Conservation (phyloP, 2,113 vertebrate genomes). For the Myocastor coypus region DNA sequence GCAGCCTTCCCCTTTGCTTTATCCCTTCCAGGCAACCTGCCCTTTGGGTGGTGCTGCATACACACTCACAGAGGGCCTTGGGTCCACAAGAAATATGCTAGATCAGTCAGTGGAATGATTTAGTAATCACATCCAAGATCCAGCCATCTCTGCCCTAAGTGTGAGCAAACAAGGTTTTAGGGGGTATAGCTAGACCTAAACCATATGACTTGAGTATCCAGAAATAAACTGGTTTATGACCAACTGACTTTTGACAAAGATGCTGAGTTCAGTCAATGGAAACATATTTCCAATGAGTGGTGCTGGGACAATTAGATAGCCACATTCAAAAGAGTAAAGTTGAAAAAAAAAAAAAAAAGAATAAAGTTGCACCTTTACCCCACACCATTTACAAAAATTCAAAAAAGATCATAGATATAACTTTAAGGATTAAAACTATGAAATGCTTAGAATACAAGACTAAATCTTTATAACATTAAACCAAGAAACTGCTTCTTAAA, state of each 20-base stretch:
- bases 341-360: no score
- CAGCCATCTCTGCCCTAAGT: not conserved
- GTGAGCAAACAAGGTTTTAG: not conserved
- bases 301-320: not conserved
- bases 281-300: not conserved
- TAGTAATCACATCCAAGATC: not conserved
- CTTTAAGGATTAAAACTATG: not conserved
- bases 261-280: not conserved
- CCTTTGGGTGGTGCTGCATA: not conserved
- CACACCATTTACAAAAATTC: not conserved
- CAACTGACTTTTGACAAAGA: not conserved
- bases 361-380: not conserved
- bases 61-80: not conserved
- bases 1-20: not conserved
- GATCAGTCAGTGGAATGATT: not conserved
- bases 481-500: not conserved
- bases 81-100: not conserved
- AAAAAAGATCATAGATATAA: not conserved
- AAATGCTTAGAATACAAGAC: not conserved
- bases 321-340: not conserved
- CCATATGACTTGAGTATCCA: not conserved
- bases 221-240: not conserved
- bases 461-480: not conserved
- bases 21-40: not conserved
- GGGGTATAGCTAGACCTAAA: not conserved